Conservation (phyloP, 2,888 invertebrate species). For the Ganaspis brasiliensis region DNA sequence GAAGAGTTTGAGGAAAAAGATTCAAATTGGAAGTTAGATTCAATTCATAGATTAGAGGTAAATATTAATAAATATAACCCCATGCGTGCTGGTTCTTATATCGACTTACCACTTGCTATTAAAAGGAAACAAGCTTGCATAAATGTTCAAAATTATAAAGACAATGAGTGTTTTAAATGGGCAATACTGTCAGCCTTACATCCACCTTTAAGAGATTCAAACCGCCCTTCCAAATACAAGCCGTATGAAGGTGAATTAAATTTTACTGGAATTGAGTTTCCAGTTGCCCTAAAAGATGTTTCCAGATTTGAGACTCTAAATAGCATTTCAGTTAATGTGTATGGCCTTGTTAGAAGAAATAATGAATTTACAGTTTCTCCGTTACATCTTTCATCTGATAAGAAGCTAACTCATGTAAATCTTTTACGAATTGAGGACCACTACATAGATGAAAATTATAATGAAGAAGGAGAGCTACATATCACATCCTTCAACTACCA, state of each 20-base stretch:
- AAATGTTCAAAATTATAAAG: conserved; percentile 31
- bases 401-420: conserved; percentile 32
- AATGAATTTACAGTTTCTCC: not conserved
- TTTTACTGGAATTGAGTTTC: conserved; percentile 50
- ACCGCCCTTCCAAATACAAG: conserved; percentile 54
- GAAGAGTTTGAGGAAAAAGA: not conserved
- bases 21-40: not conserved
- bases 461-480: not conserved
- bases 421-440: conserved; percentile 3
- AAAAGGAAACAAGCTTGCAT: conserved; percentile 59
- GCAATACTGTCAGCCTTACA: conserved; percentile 62
- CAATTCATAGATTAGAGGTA: not conserved
- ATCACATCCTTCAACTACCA: too few relatives aligned
- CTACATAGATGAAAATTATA: not conserved
- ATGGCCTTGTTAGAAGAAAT: conserved; percentile 32
- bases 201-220: conserved; percentile 48
- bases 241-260: conserved; percentile 50
- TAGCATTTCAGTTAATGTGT: conserved; percentile 46
- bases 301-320: conserved; percentile 51
- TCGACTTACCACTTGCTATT: not conserved
- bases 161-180: conserved; percentile 65
- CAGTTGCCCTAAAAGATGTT: conserved; percentile 31
- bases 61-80: not conserved
- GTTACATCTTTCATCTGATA: conserved; percentile 7
- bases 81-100: not conserved